phyloP scores from a whole-genome alignment of 1,140 invertebrate species.

The Wiebesia pumilae region DNA sequence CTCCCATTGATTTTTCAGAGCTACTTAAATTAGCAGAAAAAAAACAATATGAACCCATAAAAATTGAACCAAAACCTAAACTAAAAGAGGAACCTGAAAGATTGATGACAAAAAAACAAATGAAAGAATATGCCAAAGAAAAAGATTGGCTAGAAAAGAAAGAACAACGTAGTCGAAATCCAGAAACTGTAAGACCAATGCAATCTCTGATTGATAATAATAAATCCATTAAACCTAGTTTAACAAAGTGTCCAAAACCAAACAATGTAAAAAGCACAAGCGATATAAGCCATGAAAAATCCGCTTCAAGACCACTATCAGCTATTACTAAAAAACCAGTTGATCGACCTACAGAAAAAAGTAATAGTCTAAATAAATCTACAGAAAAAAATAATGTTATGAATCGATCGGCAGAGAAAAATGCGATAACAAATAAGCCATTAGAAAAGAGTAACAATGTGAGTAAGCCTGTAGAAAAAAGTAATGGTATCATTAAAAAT shows the following conservation, averaged over 20 bases:
- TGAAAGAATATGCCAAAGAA: constrained; percentile 80
- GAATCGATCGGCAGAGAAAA: constrained; percentile 31
- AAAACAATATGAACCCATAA: constrained; percentile 87
- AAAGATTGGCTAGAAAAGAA: constrained; percentile 75
- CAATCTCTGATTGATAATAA: constrained; percentile 29
- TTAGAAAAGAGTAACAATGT: constrained; percentile 45
- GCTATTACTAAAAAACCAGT: constrained; percentile 43
- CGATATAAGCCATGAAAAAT: constrained; percentile 27
- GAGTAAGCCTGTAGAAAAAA: constrained; percentile 58
- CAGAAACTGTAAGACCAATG: constrained; percentile 13
- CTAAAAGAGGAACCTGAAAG: constrained; percentile 79
- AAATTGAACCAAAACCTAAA: constrained; percentile 78
- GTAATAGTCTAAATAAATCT: constrained; percentile 16
- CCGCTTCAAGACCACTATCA: constrained; percentile 36
- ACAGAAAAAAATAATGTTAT: constrained; percentile 37
- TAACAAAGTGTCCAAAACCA: constrained; percentile 12
- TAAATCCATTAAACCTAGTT: neutral
- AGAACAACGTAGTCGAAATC: constrained; percentile 64
- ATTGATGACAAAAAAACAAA: constrained; percentile 87
- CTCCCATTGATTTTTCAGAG: constrained; percentile 83
- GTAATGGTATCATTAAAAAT: constrained; percentile 55
- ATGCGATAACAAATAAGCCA: constrained; percentile 47
- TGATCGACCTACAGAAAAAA: constrained; percentile 55
- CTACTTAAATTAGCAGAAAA: constrained; percentile 87
- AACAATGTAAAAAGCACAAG: neutral